These are phyloP conservation scores for Eonycteris spelaea DNA, from an alignment of 2,113 vertebrate genomes.

Conservation along the genomic window DNA sequence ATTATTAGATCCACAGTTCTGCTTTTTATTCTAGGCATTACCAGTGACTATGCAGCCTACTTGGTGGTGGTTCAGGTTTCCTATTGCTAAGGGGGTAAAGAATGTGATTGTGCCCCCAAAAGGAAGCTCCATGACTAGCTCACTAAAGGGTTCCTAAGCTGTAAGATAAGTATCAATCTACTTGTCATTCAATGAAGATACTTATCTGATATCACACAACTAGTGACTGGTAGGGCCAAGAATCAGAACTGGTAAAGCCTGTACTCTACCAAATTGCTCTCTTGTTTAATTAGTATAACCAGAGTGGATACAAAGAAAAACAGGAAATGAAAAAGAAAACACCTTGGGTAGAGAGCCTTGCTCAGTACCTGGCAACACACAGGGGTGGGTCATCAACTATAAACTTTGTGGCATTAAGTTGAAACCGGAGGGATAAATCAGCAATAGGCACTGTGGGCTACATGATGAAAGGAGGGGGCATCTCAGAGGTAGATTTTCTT, in stretches of 20 bases:
- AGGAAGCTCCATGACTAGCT: background rate
- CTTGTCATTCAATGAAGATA: background rate
- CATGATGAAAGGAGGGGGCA: background rate
- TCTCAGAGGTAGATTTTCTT: background rate
- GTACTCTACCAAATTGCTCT: background rate
- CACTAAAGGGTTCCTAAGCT: background rate
- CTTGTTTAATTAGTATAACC: background rate
- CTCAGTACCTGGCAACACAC: background rate
- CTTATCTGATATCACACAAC: background rate
- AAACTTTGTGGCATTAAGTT: background rate
- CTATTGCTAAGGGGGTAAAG: background rate
- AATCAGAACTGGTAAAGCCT: background rate
- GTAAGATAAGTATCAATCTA: background rate
- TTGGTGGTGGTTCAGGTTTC: background rate
- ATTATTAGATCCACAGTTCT: background rate
- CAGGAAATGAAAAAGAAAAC: background rate
- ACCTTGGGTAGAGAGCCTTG: background rate
- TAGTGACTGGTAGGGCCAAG: background rate
- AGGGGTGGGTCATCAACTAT: background rate
- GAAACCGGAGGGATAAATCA: background rate
- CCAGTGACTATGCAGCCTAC: background rate
- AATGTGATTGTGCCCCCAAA: background rate
- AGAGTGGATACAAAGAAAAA: background rate
- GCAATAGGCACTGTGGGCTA: background rate
- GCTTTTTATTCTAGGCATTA: background rate